phyloP scores from a whole-genome alignment of 2,888 invertebrate genomes.

The Smittia aterrima region DNA sequence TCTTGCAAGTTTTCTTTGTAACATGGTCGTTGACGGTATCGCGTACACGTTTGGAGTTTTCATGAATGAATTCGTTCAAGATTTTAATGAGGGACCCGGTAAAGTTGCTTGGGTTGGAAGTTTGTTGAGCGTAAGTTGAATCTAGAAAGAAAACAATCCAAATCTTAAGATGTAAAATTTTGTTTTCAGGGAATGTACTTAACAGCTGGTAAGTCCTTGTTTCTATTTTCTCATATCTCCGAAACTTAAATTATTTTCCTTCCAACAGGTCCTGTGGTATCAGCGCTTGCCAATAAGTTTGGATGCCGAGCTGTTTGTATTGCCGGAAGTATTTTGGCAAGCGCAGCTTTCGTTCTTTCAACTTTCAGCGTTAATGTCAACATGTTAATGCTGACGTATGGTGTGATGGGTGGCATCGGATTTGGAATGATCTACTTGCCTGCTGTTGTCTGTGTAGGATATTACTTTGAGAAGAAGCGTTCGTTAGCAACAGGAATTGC shows the following conservation, averaged over 20 bases:
- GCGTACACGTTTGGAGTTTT: constrained; percentile 98
- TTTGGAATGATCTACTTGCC: constrained; percentile 93
- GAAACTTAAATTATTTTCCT: constrained; percentile 6
- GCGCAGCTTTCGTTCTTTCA: constrained; percentile 80
- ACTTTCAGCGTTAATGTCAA: constrained; percentile 84
- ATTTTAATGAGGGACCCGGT: constrained; percentile 82
- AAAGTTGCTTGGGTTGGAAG: constrained; percentile 93
- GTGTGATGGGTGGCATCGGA: constrained; percentile 89
- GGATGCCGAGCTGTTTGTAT: constrained; percentile 94
- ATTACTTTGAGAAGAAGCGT: constrained; percentile 94
- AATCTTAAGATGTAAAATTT: too few relatives aligned
- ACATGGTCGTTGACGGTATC: constrained; percentile 97
- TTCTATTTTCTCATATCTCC: constrained; percentile 1
- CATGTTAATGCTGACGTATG: constrained; percentile 90
- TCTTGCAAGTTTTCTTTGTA: constrained; percentile 94
- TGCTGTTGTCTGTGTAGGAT: constrained; percentile 94
- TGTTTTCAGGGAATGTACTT: constrained; percentile 98
- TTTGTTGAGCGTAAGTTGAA: constrained; percentile 82
- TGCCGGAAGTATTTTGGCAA: constrained; percentile 81
- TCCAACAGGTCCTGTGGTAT: constrained; percentile 79
- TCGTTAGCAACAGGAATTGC: constrained; percentile 93
- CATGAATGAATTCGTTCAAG: constrained; percentile 72
- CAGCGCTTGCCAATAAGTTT: constrained; percentile 92
- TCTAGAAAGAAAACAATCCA: too few relatives aligned
- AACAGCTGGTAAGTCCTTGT: constrained; percentile 68